phyloP scores from a whole-genome alignment of 2,113 vertebrate species.

The Eclectus roratus region DNA sequence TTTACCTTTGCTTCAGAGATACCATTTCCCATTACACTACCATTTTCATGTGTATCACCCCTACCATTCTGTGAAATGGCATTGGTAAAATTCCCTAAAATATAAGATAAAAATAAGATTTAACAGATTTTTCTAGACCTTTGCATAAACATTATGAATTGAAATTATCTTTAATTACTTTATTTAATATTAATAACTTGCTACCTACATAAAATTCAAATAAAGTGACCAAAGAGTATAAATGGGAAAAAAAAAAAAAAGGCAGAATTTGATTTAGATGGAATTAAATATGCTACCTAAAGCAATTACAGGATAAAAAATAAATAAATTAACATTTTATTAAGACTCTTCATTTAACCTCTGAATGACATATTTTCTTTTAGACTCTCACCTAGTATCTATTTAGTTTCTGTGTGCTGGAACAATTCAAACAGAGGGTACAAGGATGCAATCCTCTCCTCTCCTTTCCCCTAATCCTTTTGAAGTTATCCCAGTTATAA shows the following conservation, averaged over 20 bases:
- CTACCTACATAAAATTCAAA: neutral
- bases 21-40: neutral
- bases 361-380: neutral
- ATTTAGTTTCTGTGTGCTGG: neutral
- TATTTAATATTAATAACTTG: neutral
- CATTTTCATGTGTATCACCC: neutral
- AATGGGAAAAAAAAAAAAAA: neutral
- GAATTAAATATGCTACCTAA: neutral
- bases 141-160: neutral
- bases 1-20: neutral
- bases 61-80: neutral
- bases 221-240: neutral
- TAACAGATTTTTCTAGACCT: neutral
- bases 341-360: neutral
- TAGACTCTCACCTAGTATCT: accelerated
- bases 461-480: neutral
- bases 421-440: neutral
- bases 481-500: neutral
- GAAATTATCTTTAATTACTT: neutral
- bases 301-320: neutral
- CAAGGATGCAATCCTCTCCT: accelerated
- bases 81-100: neutral
- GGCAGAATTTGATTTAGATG: neutral
- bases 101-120: neutral
- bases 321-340: neutral